These are phyloP conservation scores for Chaenogobius annularis DNA, from an alignment of 2,113 vertebrate genomes.

Conservation along the genomic window DNA sequence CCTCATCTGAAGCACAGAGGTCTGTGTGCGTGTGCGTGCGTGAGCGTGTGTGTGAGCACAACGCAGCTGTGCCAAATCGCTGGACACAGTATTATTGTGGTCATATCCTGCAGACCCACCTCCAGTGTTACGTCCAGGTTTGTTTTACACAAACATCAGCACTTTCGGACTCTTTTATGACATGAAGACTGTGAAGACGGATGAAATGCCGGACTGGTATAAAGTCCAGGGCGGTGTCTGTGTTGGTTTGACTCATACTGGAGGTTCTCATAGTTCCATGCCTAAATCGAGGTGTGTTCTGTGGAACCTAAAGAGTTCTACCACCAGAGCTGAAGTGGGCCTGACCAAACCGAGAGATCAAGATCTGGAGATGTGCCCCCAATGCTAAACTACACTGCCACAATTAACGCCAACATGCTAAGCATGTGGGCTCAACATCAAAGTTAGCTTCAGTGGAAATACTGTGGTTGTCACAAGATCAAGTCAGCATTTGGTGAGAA, in stretches of 20 bases:
- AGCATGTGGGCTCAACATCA: no score
- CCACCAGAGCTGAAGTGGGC: background rate
- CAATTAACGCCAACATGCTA: no score
- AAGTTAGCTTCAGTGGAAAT: no score
- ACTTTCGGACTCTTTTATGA: conserved; percentile 59
- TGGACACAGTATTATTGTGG: conserved; percentile 41
- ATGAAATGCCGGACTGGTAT: background rate
- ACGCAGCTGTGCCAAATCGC: background rate
- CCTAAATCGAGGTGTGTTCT: no score
- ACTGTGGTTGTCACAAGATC: no score
- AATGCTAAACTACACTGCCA: no score
- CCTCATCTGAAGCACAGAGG: conserved; percentile 81
- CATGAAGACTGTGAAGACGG: background rate
- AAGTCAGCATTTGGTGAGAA: no score
- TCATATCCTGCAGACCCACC: conserved; percentile 42
- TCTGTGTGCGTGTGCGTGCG: background rate
- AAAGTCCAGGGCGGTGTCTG: background rate
- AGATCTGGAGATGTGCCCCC: no score
- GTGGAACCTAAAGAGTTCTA: no score
- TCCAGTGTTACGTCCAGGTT: conserved; percentile 74
- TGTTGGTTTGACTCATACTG: background rate
- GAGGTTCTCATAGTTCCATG: no score
- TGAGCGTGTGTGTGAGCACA: no score
- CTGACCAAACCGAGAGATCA: background rate
- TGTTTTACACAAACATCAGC: conserved; percentile 66